Evolutionary conservation across 1,140 invertebrate species (phyloP).

Genomic region (Acromyrmex heyeri): DNA sequence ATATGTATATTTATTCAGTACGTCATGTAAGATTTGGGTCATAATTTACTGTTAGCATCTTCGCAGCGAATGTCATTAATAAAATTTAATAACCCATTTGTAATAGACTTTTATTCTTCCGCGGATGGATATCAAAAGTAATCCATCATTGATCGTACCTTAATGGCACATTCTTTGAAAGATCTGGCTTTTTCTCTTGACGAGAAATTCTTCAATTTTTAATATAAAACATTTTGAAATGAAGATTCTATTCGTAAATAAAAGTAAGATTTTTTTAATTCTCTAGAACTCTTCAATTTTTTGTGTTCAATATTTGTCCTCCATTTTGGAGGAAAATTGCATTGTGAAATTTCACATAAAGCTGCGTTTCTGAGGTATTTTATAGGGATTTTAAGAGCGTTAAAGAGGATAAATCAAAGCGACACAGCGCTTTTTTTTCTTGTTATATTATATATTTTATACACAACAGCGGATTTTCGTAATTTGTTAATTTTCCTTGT

Average conservation of each 20-base stretch:
- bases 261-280: conserved; percentile 16
- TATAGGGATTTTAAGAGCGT: not conserved
- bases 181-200: not conserved
- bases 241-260: conserved; percentile 36
- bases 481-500: conserved; percentile 70
- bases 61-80: conserved; percentile 83
- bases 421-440: conserved; percentile 55
- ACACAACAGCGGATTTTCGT: conserved; percentile 66
- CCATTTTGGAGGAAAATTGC: not conserved
- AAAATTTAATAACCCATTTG: conserved; percentile 83
- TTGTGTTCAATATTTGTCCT: not conserved
- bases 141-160: not conserved
- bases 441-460: conserved; percentile 73
- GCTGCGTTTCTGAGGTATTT: not conserved
- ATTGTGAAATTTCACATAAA: conserved; percentile 23
- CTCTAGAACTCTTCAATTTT: conserved; percentile 4
- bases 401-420: conserved; percentile 24
- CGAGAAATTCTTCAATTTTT: conserved; percentile 26
- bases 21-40: conserved; percentile 82
- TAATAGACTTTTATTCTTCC: conserved; percentile 75
- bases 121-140: conserved; percentile 29
- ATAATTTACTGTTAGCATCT: conserved; percentile 85
- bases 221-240: conserved; percentile 59
- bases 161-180: not conserved
- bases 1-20: conserved; percentile 85